Percentiles rank a stretch among this genome's conserved stretches.
These are phyloP conservation scores for Cryptoblepharus egeriae DNA, from an alignment of 2,797 vertebrate species.

Conservation along the genomic window DNA sequence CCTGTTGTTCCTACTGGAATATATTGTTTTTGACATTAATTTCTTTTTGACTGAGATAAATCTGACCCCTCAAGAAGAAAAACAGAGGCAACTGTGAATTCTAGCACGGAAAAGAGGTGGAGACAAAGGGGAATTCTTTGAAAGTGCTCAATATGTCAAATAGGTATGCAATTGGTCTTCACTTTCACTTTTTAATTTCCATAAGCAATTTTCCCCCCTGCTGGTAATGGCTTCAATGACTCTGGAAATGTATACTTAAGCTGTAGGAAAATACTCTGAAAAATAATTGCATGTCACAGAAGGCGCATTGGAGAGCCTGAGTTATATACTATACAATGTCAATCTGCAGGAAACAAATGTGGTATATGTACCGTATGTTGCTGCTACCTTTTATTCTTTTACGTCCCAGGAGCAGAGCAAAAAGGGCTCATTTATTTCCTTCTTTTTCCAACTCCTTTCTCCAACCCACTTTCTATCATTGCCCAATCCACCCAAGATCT, in stretches of 20 bases:
- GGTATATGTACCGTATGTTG: background rate
- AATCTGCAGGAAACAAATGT: background rate
- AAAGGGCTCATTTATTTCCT: background rate
- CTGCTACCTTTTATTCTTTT: background rate
- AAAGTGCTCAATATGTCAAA: conserved; percentile 41
- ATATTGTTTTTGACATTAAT: conserved; percentile 49
- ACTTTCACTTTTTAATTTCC: conserved; percentile 41
- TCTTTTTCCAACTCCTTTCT: background rate
- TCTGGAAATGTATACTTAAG: conserved; percentile 51
- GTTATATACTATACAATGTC: conserved; percentile 8
- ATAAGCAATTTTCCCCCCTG: conserved; percentile 44
- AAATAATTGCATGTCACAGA: conserved; percentile 58
- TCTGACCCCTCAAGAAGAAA: conserved; percentile 49
- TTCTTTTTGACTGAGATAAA: conserved; percentile 59
- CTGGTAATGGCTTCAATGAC: conserved; percentile 41
- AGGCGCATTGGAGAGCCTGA: conserved; percentile 56
- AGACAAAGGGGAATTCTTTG: conserved; percentile 51
- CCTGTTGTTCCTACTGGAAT: no score
- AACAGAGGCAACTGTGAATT: conserved; percentile 52
- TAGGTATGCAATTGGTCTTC: conserved; percentile 44
- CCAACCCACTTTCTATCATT: background rate
- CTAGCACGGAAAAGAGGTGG: conserved; percentile 36
- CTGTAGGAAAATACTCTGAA: conserved; percentile 29
- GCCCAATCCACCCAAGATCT: background rate
- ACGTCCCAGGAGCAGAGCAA: background rate